Base-by-base conservation (phyloP, 2,888 invertebrate genomes). In the Archips crataeganus region DNA sequence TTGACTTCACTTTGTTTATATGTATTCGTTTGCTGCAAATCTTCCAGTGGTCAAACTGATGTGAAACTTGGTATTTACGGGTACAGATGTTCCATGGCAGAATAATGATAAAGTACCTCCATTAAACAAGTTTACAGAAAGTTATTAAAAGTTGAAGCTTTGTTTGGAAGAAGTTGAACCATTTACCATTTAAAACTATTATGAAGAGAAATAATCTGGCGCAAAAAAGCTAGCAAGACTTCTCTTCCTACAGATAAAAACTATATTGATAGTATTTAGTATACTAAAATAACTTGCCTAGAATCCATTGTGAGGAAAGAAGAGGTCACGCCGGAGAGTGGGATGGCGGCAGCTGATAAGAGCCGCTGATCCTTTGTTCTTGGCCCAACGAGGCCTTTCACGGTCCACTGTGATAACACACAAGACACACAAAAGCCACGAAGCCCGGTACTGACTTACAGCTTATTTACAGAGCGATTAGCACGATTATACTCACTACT, bases 391-490 rank as follows among this genome's bases (percentile, higher is more conserved):
- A 82, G 82, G 82, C 83, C 88, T 87, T 74, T 81, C 85, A 84
- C 82, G 82, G 82, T 82, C 85, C 85, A 85, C 87, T 88, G 85
- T 87, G 88, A 86, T 93, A 92, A 93, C 84, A 89, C 81, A 81
- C 82, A 86, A 82, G 80, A 85, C 83, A 90, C 85, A 91, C 90
- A 90, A 76, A 82, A 82, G 81, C 81, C 84, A 83, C 86, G 32
- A 61, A 85, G 85, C 86, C 85, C 86, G 84, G 84, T 81, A 82
- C 83, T 81, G 85, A 87, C 85, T 85, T 90, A 87, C 87, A 88
- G 83, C 83, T 79, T 94, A 90, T 94, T 94, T 93, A 92, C 83
- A 84, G 80, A 88, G 82, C 88, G 94, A 93, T 94, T 94, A 94
- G 84, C 93, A 90, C 84, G 79, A 84, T 89, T 86, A 89, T 89